Evolutionary conservation across 2,113 vertebrate species (phyloP).

Genomic region (Cromileptes altivelis): DNA sequence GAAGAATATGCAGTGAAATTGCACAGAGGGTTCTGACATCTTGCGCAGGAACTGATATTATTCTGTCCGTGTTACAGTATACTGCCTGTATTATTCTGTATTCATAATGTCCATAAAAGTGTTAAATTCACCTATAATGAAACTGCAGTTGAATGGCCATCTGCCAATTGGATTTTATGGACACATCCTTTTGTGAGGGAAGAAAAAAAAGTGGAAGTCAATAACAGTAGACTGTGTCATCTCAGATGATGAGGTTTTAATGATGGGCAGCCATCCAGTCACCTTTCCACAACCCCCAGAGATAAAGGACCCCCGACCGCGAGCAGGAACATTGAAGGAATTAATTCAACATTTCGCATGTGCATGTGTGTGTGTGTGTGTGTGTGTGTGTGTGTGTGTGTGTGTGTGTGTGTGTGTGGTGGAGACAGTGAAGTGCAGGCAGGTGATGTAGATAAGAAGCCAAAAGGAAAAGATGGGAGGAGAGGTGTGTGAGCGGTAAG

Average conservation of each 20-base stretch:
- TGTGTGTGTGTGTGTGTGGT: constrained; percentile 10
- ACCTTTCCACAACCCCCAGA: constrained; percentile 70
- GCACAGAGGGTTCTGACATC: not conserved
- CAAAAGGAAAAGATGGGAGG: constrained; percentile 22
- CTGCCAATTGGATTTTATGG: constrained; percentile 63
- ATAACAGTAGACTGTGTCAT: constrained; percentile 72
- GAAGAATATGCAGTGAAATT: constrained; percentile 33
- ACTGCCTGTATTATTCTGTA: constrained; percentile 36
- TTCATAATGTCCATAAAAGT: constrained; percentile 50
- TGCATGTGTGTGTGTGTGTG: constrained; percentile 7
- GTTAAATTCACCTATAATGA: constrained; percentile 59
- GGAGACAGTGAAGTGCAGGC: constrained; percentile 16
- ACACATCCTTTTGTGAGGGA: constrained; percentile 28
- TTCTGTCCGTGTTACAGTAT: constrained; percentile 25
- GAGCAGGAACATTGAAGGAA: constrained; percentile 55
- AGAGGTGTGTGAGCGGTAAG: constrained; percentile 7
- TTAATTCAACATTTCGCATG: constrained; percentile 65
- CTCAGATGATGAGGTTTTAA: constrained; percentile 80
- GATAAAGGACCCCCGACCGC: constrained; percentile 69
- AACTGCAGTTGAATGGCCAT: constrained; percentile 57
- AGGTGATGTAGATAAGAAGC: constrained; percentile 51
- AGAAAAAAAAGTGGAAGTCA: constrained; percentile 64
- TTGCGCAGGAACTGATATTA: constrained; percentile 18
- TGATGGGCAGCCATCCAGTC: constrained; percentile 72
- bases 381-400: constrained; percentile 14